A percentile compares a stretch with the other conserved stretches of the same genome.
phyloP scores from a whole-genome alignment of 2,113 vertebrate genomes.

The Gavia stellata region DNA sequence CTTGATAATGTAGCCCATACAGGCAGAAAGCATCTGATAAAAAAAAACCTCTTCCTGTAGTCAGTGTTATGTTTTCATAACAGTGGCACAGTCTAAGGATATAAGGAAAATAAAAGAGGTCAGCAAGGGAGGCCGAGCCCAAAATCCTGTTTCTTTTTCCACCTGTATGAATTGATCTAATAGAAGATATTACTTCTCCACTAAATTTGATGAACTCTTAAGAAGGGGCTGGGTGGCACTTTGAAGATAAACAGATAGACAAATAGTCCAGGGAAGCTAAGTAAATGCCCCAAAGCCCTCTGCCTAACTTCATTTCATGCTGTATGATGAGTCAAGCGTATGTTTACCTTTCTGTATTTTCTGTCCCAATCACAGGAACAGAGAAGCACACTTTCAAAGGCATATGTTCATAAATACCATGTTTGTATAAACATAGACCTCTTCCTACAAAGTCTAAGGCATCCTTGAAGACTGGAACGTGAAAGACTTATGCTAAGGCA shows the following conservation, averaged over 20 bases:
- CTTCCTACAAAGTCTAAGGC: background rate
- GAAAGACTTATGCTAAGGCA: background rate
- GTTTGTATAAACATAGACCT: background rate
- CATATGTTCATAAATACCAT: background rate
- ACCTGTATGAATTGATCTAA: background rate
- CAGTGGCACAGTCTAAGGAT: background rate
- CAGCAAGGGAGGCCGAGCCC: background rate
- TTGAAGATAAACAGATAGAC: background rate
- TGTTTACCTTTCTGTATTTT: background rate
- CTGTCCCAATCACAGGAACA: background rate
- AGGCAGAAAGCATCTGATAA: background rate
- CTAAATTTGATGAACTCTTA: background rate
- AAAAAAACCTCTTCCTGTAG: background rate
- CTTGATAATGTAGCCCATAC: background rate
- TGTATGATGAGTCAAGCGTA: rapidly evolving
- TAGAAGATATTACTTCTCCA: background rate
- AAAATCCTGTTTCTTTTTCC: background rate
- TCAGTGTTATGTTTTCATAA: background rate
- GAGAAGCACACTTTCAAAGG: background rate
- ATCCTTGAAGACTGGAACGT: background rate
- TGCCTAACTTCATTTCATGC: background rate
- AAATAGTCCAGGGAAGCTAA: background rate
- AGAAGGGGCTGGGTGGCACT: background rate
- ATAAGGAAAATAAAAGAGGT: background rate
- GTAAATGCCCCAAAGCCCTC: background rate